These are phyloP conservation scores for Rhagonycha lutea DNA, from an alignment of 2,888 invertebrate genomes.

Conservation along the genomic window DNA sequence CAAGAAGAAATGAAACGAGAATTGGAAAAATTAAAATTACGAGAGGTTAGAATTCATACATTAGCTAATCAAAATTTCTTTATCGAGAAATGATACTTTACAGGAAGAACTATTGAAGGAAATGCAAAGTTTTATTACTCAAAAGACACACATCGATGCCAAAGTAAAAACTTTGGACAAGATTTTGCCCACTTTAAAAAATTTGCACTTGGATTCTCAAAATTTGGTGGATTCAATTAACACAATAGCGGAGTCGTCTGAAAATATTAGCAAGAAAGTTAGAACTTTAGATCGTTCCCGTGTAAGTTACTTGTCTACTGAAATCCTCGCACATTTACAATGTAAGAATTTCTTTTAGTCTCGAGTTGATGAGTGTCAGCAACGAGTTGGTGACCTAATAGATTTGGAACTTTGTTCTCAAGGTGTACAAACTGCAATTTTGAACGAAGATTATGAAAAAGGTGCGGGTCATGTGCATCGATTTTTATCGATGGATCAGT, in stretches of 20 bases:
- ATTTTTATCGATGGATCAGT: slow-evolving; percentile 91
- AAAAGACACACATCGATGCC: slow-evolving; percentile 76
- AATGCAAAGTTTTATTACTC: slow-evolving; percentile 71
- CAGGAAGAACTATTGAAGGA: slow-evolving; percentile 74
- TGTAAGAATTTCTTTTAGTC: slow-evolving; percentile 60
- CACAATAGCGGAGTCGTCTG: slow-evolving; percentile 85
- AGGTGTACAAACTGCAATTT: slow-evolving; percentile 93
- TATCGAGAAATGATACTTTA: slow-evolving; percentile 29
- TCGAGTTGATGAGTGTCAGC: slow-evolving; percentile 91
- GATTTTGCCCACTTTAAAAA: slow-evolving; percentile 77
- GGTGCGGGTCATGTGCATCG: slow-evolving; percentile 95
- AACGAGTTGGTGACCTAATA: slow-evolving; percentile 90
- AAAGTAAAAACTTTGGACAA: slow-evolving; percentile 81
- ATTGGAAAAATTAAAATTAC: slow-evolving; percentile 61
- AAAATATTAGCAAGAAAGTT: slow-evolving; percentile 95
- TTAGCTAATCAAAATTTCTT: background rate
- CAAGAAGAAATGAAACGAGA: slow-evolving; percentile 63
- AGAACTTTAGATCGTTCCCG: slow-evolving; percentile 90
- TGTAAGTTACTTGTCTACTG: slow-evolving; percentile 58
- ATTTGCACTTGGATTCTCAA: slow-evolving; percentile 77
- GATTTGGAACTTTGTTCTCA: slow-evolving; percentile 95
- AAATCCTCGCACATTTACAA: background rate
- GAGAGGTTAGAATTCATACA: slow-evolving; percentile 56
- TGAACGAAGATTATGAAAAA: slow-evolving; percentile 94
- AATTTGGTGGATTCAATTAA: slow-evolving; percentile 84